Evolutionary conservation across 2,797 vertebrate species (phyloP), one percentile per base, ranked within the genome.

Genomic region (Sebastes trivittatus): DNA sequence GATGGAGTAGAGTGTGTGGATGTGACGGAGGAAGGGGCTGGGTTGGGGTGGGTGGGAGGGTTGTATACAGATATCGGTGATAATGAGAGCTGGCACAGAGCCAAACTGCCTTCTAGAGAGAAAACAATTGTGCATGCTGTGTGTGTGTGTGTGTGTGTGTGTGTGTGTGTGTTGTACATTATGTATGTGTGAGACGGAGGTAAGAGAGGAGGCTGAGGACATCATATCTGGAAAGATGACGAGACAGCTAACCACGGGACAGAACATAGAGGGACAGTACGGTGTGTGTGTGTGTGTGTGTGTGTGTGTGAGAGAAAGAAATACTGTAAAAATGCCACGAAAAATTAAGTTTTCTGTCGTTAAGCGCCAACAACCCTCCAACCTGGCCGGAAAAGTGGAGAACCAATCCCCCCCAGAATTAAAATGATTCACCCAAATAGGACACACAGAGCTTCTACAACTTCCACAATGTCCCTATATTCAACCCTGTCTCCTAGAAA

Each of bases 81-180:
- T 95, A 95, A 95, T 95, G 92, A 95, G 93, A 90, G 85, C 84
- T 95, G 95, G 94, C 94, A 94, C 78, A 18, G 83, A 92, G 93
- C 95, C 94, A 95, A 83, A 86, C 91, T 90, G 89, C 86, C 91
- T 93, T 90, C 87, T 74, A 74, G 83, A 91, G 90, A 88, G 86
- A 93, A 93, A 93, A 94, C 92, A 94, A 94, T 87, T 89, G 88
- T 23, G 54, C 80, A 75, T 18, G 59, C 71, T 78, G 83, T 63
- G 34, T 61, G 34, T 46, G 79, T 72, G 67, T 81, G 60, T 25
- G 25, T 25, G 25, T 64, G 81, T 83, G 66, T 78, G 32, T 66
- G 32, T 42, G 79, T 71, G 67, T 81, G 61, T 65, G 81, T 83
- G 66, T 78, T 75, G 78, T 81, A 75, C 80, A 87, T 82, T 20